These are phyloP conservation scores for Aricia artaxerxes DNA, from an alignment of 2,888 invertebrate species.

Conservation along the genomic window DNA sequence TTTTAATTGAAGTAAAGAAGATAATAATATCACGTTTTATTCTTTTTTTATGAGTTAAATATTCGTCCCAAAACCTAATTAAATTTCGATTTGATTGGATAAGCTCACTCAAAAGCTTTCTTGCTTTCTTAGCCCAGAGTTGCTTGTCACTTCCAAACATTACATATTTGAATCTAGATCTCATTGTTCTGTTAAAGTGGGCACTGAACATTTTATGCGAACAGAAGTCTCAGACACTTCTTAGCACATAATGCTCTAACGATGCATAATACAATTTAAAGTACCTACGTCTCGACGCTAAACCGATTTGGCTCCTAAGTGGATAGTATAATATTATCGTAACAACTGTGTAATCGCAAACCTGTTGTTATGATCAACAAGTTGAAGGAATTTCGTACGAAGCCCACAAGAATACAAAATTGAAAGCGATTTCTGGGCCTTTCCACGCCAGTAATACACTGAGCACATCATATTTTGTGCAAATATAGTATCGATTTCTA, in stretches of 20 bases:
- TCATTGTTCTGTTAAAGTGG: neutral
- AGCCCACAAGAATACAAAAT: slow-evolving; percentile 39
- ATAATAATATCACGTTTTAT: too few species aligned
- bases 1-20: too few species aligned
- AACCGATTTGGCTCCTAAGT: slow-evolving; percentile 30
- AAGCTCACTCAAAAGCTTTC: neutral
- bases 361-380: slow-evolving; percentile 52
- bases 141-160: neutral
- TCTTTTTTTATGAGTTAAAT: too few species aligned
- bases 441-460: slow-evolving; percentile 35
- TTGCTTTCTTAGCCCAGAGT: neutral
- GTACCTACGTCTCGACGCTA: slow-evolving; percentile 20
- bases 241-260: slow-evolving; percentile 14
- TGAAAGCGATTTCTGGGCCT: slow-evolving; percentile 39
- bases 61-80: neutral
- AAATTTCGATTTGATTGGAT: neutral
- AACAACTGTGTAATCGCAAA: slow-evolving; percentile 40
- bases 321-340: slow-evolving; percentile 36
- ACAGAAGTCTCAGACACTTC: slow-evolving; percentile 18
- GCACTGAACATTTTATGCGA: slow-evolving; percentile 1
- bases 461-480: slow-evolving; percentile 41
- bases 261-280: slow-evolving; percentile 24
- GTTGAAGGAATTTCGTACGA: slow-evolving; percentile 45
- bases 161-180: neutral
- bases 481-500: slow-evolving; percentile 43